Base-by-base conservation (phyloP, 2,797 vertebrate genomes). In the Gadopsis marmoratus region DNA sequence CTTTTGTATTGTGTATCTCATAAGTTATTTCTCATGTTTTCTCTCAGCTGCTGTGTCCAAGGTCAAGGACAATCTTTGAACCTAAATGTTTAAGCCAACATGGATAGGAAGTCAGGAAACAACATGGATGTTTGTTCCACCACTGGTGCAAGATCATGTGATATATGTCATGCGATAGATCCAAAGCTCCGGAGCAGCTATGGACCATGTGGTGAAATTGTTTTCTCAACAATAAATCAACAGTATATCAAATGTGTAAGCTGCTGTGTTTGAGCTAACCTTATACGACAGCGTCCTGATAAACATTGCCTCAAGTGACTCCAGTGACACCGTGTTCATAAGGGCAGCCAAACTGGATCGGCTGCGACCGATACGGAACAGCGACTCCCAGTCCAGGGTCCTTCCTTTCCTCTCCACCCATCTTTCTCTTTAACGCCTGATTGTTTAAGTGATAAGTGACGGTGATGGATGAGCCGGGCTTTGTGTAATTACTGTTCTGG, bases 401-500 rank as follows among this genome's bases (percentile, higher is more conserved):
- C 87, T 69, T 83, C 83, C 79, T 71, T 59, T 68, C 64, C 71
- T 74, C 82, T 79, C 77, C 75, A 50, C 75, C 64, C 76, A 58
- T 88, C 85, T 67, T 80, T 87, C 83, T 86, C 84, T 88, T 91
- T 90, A 91, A 90, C 58, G 84, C 75, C 87, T 86, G 92, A 92
- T 93, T 91, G 89, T 92, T 93, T 90, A 94, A 94, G 92, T 93
- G 93, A 94, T 94, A 95, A 94, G 92, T 94, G 94, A 93, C 91
- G 76, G 65, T 95, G 95, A 95, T 95, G 92, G 94, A 95, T 95
- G 94, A 89, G 86, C 73, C 33, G 33, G 88, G 91, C 88, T 90
- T 92, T 92, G 89, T 89, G 93, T 94, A 95, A 96, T 95, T 95
- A 95, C 94, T 93, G 93, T 93, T 90, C 88, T 91, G 91, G 93